These are phyloP conservation scores for Corythucha ciliata DNA, from an alignment of 2,888 invertebrate genomes.

Conservation along the genomic window DNA sequence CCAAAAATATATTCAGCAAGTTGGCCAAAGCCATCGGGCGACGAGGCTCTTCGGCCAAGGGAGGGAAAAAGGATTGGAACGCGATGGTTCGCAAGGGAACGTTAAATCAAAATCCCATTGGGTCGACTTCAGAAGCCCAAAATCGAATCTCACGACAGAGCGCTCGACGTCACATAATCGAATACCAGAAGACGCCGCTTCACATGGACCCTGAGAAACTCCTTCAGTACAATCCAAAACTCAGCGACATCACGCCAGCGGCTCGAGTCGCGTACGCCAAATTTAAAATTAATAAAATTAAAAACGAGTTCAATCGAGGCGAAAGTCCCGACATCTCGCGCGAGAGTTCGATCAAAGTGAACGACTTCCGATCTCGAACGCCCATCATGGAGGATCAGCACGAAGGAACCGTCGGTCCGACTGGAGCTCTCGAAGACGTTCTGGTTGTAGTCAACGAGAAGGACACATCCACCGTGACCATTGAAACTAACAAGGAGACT, in stretches of 20 bases:
- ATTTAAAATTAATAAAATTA: slow-evolving; percentile 69
- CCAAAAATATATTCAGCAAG: slow-evolving; percentile 72
- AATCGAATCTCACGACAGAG: slow-evolving; percentile 59
- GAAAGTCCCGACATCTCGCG: slow-evolving; percentile 33
- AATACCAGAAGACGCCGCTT: slow-evolving; percentile 52
- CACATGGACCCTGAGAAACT: slow-evolving; percentile 64
- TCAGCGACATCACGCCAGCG: slow-evolving; percentile 63
- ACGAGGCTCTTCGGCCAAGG: slow-evolving; percentile 46
- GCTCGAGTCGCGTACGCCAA: slow-evolving; percentile 79
- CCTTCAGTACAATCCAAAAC: slow-evolving; percentile 70
- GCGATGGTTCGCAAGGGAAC: slow-evolving; percentile 67
- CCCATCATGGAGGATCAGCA: slow-evolving; percentile 52
- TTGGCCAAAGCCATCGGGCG: slow-evolving; percentile 72
- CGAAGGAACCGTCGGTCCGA: slow-evolving; percentile 45
- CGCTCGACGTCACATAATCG: slow-evolving; percentile 58
- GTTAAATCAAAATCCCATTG: slow-evolving; percentile 63
- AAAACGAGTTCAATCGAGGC: slow-evolving; percentile 46
- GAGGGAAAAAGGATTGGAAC: slow-evolving; percentile 69
- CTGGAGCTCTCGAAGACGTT: too few relatives aligned
- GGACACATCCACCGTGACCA: too few relatives aligned
- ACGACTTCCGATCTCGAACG: slow-evolving; percentile 46
- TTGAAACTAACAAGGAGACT: too few relatives aligned
- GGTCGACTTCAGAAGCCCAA: slow-evolving; percentile 59
- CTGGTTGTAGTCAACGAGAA: too few relatives aligned
- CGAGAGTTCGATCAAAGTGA: slow-evolving; percentile 33